Percentiles rank a stretch among this genome's conserved stretches.
Evolutionary conservation across 2,113 vertebrate genomes (phyloP).

Genomic region (Xerus inauris): DNA sequence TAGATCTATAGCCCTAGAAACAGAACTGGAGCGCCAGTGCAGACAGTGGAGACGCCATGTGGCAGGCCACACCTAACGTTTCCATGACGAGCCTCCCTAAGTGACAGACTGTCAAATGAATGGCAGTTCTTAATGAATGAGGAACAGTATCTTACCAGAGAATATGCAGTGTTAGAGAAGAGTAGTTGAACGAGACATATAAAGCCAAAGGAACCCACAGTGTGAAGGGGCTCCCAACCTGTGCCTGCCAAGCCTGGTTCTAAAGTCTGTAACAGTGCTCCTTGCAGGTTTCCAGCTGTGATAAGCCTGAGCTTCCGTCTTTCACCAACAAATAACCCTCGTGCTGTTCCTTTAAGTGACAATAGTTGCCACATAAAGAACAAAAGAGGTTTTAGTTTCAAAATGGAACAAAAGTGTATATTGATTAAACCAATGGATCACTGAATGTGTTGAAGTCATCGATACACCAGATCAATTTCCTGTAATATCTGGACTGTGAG

Average conservation of each 20-base stretch:
- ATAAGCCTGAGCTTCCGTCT: not conserved
- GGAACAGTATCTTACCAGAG: not conserved
- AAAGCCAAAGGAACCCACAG: not conserved
- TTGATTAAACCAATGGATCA: fast-evolving
- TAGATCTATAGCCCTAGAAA: fast-evolving
- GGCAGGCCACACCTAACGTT: no score
- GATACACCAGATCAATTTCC: fast-evolving
- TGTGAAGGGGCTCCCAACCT: not conserved
- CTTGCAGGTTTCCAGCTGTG: not conserved
- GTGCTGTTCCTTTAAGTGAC: not conserved
- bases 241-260: fast-evolving
- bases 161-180: not conserved
- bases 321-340: not conserved
- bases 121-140: fast-evolving
- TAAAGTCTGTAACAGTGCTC: not conserved
- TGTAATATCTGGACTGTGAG: not conserved
- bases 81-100: fast-evolving
- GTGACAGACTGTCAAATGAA: not conserved
- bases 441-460: fast-evolving
- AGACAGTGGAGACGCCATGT: fast-evolving
- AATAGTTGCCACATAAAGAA: not conserved
- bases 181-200: not conserved
- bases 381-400: not conserved
- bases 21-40: fast-evolving
- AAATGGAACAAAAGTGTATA: not conserved